phyloP scores from a whole-genome alignment of 1,140 invertebrate genomes.

The Arion vulgaris region DNA sequence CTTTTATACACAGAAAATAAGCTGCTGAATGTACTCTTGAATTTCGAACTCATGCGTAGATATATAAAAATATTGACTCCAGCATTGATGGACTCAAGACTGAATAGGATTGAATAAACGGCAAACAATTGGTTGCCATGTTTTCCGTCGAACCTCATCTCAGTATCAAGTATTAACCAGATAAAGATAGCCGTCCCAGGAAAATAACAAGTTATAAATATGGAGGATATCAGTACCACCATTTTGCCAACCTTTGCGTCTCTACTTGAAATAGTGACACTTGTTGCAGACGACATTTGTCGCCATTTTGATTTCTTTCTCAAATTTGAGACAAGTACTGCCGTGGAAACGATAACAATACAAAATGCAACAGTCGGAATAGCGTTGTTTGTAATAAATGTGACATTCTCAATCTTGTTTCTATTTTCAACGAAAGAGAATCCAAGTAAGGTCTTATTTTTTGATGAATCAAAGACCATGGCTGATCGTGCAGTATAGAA shows the following conservation, averaged over 20 bases:
- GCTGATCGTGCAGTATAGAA: conserved; percentile 7
- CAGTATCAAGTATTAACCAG: background rate
- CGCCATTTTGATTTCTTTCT: conserved; percentile 21
- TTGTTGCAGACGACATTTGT: background rate
- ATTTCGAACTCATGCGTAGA: conserved; percentile 13
- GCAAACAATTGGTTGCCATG: background rate
- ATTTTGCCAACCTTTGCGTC: conserved; percentile 18
- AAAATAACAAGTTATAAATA: conserved; percentile 15
- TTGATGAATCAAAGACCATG: background rate
- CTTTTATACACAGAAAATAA: background rate
- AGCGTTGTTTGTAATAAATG: background rate
- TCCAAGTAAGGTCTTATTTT: conserved; percentile 1
- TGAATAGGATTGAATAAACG: background rate
- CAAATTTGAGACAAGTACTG: background rate
- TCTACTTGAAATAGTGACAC: background rate
- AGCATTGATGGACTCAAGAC: conserved; percentile 17
- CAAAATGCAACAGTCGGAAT: conserved; percentile 1
- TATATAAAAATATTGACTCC: conserved; percentile 12
- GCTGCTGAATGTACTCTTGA: background rate
- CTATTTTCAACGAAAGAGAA: background rate
- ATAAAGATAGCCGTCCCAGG: conserved; percentile 19
- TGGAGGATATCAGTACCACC: conserved; percentile 13
- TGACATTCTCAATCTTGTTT: conserved; percentile 7
- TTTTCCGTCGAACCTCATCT: conserved; percentile 5
- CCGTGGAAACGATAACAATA: background rate